Conservation (phyloP, 2,113 vertebrate genomes). For the Perccottus glenii region DNA sequence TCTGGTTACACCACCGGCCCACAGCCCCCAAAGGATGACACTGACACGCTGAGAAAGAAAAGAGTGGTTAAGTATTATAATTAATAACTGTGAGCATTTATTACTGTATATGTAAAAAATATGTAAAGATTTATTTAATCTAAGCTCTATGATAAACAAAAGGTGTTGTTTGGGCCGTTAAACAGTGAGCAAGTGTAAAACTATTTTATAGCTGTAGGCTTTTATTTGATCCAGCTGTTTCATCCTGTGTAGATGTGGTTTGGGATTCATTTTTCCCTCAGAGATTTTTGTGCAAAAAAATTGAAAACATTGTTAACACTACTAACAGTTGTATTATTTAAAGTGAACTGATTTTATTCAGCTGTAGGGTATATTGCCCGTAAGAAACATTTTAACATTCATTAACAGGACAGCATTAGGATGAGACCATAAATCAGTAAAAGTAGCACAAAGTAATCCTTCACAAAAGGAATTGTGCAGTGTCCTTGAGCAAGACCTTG, state of each 20-base stretch:
- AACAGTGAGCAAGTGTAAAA: slow-evolving; percentile 4
- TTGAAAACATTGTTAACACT: too few relatives aligned
- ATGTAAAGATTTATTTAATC: too few relatives aligned
- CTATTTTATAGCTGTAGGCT: background rate
- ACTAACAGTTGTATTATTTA: background rate
- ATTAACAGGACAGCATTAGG: slow-evolving; percentile 2
- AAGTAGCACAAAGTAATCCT: slow-evolving; percentile 20
- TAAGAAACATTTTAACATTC: slow-evolving; percentile 1
- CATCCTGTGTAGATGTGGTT: background rate
- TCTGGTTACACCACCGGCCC: slow-evolving; percentile 86
- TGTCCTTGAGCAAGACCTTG: slow-evolving; percentile 46
- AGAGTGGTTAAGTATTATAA: background rate
- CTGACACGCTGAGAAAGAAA: slow-evolving; percentile 81
- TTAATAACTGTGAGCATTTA: too few relatives aligned
- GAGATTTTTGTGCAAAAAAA: background rate
- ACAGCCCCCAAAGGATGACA: slow-evolving; percentile 87
- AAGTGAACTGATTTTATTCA: background rate
- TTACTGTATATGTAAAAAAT: too few relatives aligned
- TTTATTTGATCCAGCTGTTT: slow-evolving; percentile 6
- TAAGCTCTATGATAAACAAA: background rate
- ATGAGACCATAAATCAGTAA: slow-evolving; percentile 19
- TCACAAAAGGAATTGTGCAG: slow-evolving; percentile 30
- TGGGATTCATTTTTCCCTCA: slow-evolving; percentile 5
- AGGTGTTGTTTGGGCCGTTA: background rate
- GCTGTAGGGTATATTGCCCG: too few relatives aligned